Evolutionary conservation across 2,888 invertebrate genomes (phyloP), one percentile per base, ranked within the genome.

Genomic region (Dryomyza anilis): DNA sequence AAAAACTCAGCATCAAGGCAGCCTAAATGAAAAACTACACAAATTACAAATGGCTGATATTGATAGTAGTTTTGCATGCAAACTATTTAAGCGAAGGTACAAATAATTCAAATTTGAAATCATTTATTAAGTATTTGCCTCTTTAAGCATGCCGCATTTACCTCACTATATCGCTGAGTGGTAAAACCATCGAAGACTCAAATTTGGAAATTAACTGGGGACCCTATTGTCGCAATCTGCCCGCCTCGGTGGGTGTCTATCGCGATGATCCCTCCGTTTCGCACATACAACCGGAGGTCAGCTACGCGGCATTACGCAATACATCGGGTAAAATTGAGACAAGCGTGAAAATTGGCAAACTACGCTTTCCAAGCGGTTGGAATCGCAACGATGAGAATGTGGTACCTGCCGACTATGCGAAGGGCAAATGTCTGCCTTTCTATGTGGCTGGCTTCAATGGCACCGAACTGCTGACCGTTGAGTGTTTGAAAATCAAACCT

Each of bases 401-500:
- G 1, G 53, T 67, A 1, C 73, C 77, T 5, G 70, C 70, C 7
- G 72, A 67, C 2, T 81, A 80, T 65, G 73, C 77, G 2, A 86
- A 85, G 16, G 85, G 85, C 14, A 87, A 86, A 73, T 92, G 92
- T 74, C 84, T 91, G 30, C 89, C 90, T 74, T 91, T 89, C 61
- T 91, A 91, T 87, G 87, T 89, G 16, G 89, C 89, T 14, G 88
- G 91, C n/a, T 86, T 86, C 50, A 87, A 86, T 56, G 86, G 87
- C 70, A 85, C 85, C 21, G 86, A 91, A 67, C 81, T 88, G 30
- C 85, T 89, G 48, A 86, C 86, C 59, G 75, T 83, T 1, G 88
- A 90, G 72, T 94, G 94, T 76, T 82, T 95, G 25, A 89, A 89
- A 77, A 91, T 93, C 68, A 89, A 91, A 77, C 94, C 94, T 0